Conservation (phyloP, 1,140 invertebrate genomes). For the Hormaphis cornu region DNA sequence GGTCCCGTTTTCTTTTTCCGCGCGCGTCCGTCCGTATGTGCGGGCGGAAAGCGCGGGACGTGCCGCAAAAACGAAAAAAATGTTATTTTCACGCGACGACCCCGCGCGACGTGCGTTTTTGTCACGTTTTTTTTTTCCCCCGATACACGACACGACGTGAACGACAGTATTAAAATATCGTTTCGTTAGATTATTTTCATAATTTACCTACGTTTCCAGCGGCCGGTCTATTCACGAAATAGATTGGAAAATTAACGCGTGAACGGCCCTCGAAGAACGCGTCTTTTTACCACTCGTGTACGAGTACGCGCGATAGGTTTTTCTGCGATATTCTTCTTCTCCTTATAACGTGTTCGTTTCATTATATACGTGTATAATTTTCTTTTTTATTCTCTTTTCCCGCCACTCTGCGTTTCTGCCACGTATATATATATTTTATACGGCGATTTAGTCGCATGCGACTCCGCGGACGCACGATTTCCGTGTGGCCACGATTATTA, state of each 20-base stretch:
- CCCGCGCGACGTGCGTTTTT: no score
- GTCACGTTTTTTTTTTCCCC: no score
- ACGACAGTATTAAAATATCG: no score
- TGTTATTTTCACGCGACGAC: no score
- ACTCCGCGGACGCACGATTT: slow-evolving; percentile 14
- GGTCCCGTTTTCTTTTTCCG: no score
- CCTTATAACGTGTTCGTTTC: neutral
- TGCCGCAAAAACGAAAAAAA: no score
- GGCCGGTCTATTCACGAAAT: slow-evolving; percentile 14
- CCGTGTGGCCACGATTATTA: slow-evolving; percentile 7
- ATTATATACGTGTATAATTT: neutral
- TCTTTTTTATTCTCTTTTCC: neutral
- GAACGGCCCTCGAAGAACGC: slow-evolving; percentile 22
- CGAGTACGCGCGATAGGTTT: neutral
- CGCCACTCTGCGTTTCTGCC: neutral
- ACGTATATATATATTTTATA: no score
- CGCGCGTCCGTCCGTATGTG: no score
- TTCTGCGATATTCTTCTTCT: neutral
- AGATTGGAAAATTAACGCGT: slow-evolving; percentile 25
- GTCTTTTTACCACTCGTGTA: neutral
- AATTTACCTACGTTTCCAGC: no score
- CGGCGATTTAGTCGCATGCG: slow-evolving; percentile 14
- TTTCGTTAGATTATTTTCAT: no score
- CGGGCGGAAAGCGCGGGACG: no score
- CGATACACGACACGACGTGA: no score